Base-by-base conservation (phyloP, 2,113 vertebrate genomes). In the Thymallus thymallus region DNA sequence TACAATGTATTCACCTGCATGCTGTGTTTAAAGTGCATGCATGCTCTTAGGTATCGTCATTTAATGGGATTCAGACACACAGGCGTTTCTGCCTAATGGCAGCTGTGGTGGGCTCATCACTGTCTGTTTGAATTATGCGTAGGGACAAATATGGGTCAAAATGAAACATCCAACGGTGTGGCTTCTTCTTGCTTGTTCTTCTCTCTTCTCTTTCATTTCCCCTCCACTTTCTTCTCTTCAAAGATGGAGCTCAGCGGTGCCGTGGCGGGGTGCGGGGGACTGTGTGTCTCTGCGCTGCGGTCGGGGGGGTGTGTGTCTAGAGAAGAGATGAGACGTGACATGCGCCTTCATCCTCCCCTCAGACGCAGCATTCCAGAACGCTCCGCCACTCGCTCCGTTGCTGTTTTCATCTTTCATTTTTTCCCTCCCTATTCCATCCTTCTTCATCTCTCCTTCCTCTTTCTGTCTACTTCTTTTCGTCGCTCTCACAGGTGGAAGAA, bases 131-230 rank as follows among this genome's bases (percentile, higher is more conserved):
- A 91, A 89, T 88, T 84, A 90, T 85, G 83, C 84, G 82, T 90
- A 84, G 85, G 89, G 87, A 91, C 89, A 91, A 91, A 91, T 91
- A 89, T 91, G 89, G 90, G 89, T 91, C 90, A 91, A 90, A 90
- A 87, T 85, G 85, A 89, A 89, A 86, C 87, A 90, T 88, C 87
- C 89, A 87, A 87, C 86, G 79, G 68, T 68, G 75, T 85, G 82
- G 82, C 84, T 91, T 85, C 85, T 89, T 80, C 79, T 76, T 75
- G 82, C 88, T 88, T 87, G 86, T 88, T 30, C 63, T 65, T 18
- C 63, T 29, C 61, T 29, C 6, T 16, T 88, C 86, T 87, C 87
- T 83, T 88, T 85, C 82, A 85, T 91, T 90, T 87, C 85, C 84
- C 85, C 89, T 89, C 80, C 88, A 82, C 89, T 88, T 88, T 89